Evolutionary conservation across 2,888 invertebrate species (phyloP).

Genomic region (Caenorhabditis imperialis): DNA sequence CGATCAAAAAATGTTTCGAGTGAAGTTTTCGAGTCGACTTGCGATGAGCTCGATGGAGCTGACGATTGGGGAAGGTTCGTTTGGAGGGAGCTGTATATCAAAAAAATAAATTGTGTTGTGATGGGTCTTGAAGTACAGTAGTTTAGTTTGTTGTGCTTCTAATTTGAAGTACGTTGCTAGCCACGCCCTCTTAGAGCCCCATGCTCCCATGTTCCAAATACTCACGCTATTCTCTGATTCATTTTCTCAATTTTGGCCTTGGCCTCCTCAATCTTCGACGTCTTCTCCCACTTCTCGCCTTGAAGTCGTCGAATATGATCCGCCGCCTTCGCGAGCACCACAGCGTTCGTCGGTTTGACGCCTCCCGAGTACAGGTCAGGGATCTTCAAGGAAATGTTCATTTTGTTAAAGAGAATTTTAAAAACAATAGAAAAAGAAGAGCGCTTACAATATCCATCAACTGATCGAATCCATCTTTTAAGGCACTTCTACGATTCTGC

Average conservation of each 20-base stretch:
- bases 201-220: too few relatives aligned
- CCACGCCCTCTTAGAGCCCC: too few relatives aligned
- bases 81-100: constrained; percentile 71
- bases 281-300: constrained; percentile 48
- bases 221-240: constrained; percentile 67
- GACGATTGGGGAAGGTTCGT: constrained; percentile 70
- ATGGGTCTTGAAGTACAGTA: too few relatives aligned
- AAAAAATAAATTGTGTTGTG: background rate
- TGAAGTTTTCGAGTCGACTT: constrained; percentile 59
- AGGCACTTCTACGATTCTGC: constrained; percentile 75
- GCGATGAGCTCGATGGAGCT: constrained; percentile 46
- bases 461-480: constrained; percentile 78
- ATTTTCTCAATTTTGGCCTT: constrained; percentile 56
- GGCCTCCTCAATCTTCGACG: constrained; percentile 33
- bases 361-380: constrained; percentile 75
- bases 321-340: constrained; percentile 76
- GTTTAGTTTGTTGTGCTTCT: too few relatives aligned
- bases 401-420: too few relatives aligned
- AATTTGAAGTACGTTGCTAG: too few relatives aligned
- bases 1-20: constrained; percentile 64
- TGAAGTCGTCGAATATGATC: constrained; percentile 72
- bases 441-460: constrained; percentile 71
- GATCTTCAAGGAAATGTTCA: constrained; percentile 48
- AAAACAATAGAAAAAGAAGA: too few relatives aligned
- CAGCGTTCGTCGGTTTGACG: constrained; percentile 77